Evolutionary conservation across 92 coral and sea anemone species (phyloP).

Genomic region (Porites lobata): DNA sequence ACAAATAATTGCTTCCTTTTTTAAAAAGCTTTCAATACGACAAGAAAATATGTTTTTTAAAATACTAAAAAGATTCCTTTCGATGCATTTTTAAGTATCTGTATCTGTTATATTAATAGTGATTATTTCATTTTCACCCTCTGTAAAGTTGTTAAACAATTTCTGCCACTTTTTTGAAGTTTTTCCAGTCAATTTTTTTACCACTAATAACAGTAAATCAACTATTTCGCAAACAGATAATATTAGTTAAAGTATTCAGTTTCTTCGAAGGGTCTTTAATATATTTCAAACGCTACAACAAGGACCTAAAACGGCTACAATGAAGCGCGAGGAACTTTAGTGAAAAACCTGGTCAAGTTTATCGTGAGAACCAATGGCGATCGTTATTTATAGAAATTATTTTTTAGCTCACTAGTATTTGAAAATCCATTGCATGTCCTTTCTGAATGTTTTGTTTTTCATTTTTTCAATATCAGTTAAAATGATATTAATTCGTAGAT

Average conservation of each 20-base stretch:
- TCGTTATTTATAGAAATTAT: too few relatives aligned
- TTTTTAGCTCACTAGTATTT: background rate
- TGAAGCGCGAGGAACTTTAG: background rate
- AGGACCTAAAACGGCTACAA: background rate
- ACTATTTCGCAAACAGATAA: background rate
- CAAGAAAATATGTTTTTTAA: too few relatives aligned
- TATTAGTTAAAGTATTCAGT: background rate
- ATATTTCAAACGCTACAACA: background rate
- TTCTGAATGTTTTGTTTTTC: background rate
- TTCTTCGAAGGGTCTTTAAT: background rate
- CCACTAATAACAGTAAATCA: background rate
- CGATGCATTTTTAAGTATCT: background rate
- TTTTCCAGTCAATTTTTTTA: background rate
- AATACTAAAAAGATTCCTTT: background rate
- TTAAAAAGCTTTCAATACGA: background rate
- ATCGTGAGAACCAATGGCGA: background rate
- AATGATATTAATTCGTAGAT: background rate
- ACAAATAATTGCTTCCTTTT: background rate
- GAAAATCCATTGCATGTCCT: background rate
- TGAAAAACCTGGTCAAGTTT: background rate
- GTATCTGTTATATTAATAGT: background rate
- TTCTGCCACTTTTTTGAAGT: background rate
- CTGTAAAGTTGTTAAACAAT: background rate
- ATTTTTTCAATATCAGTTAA: background rate
- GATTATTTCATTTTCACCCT: background rate